These are phyloP conservation scores for Hapalemur alaotrensis DNA, from an alignment of 2,797 vertebrate genomes.

Conservation along the genomic window DNA sequence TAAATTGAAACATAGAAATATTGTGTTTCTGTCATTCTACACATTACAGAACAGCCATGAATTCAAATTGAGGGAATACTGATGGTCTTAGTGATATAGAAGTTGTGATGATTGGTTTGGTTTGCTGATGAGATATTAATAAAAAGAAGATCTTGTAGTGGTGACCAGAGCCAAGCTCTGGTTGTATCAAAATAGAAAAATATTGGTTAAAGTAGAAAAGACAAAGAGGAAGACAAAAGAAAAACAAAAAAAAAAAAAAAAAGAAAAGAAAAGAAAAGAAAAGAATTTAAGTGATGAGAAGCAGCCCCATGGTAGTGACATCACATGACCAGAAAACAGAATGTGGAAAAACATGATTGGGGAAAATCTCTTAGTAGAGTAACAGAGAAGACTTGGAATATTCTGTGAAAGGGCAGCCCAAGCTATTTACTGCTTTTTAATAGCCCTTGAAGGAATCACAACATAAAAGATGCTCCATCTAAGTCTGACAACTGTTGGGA, in stretches of 20 bases:
- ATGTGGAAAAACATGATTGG: background rate
- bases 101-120: constrained; percentile 27
- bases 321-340: background rate
- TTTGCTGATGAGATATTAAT: constrained; percentile 3
- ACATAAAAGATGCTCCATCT: background rate
- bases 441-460: background rate
- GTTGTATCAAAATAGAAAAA: background rate
- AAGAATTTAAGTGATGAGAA: background rate
- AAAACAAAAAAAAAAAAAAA: background rate
- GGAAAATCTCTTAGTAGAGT: background rate
- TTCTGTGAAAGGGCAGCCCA: background rate
- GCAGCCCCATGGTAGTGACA: background rate
- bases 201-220: constrained; percentile 17
- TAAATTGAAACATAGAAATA: constrained; percentile 10
- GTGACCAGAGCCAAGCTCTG: background rate
- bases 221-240: background rate
- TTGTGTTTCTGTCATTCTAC: constrained; percentile 2
- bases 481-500: background rate
- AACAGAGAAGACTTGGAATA: constrained; percentile 10
- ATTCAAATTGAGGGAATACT: constrained; percentile 12
- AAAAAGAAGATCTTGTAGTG: background rate
- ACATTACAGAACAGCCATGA: background rate
- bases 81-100: background rate
- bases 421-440: constrained; percentile 5
- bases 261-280: too few species aligned